These are phyloP conservation scores for Brachionus asplanchnoidis DNA, from an alignment of 1,140 invertebrate species.

Conservation along the genomic window DNA sequence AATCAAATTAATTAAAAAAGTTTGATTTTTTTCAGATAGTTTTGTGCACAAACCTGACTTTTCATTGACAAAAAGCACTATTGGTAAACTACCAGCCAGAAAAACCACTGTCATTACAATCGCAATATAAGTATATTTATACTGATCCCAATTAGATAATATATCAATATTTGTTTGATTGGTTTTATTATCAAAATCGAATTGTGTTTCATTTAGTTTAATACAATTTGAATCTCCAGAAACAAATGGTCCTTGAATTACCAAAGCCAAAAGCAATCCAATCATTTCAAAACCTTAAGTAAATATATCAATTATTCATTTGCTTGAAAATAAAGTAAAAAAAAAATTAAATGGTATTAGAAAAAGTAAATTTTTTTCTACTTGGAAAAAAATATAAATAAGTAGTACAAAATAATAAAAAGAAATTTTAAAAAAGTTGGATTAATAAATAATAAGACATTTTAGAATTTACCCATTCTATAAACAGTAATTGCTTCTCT, in stretches of 20 bases:
- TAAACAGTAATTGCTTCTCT: slow-evolving; percentile 4
- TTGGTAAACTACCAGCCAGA: not conserved
- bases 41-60: not conserved
- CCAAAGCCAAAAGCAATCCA: not conserved
- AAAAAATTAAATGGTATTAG: not conserved
- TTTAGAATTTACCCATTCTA: slow-evolving; percentile 41
- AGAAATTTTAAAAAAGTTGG: not conserved
- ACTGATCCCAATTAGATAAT: not conserved
- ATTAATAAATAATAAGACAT: too few relatives aligned
- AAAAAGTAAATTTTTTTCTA: not conserved
- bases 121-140: slow-evolving; percentile 26
- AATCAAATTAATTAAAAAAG: not conserved
- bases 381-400: too few relatives aligned
- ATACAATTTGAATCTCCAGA: not conserved
- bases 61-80: slow-evolving; percentile 30
- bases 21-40: too few relatives aligned
- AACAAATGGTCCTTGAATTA: slow-evolving; percentile 32
- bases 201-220: not conserved
- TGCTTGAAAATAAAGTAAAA: not conserved
- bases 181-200: not conserved
- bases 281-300: slow-evolving; percentile 24
- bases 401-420: not conserved
- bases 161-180: not conserved
- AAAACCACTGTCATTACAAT: slow-evolving; percentile 22
- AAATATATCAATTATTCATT: not conserved